Percentiles rank a stretch among this genome's conserved stretches.
These are phyloP conservation scores for Timema podura DNA, from an alignment of 2,888 invertebrate genomes.

Conservation along the genomic window DNA sequence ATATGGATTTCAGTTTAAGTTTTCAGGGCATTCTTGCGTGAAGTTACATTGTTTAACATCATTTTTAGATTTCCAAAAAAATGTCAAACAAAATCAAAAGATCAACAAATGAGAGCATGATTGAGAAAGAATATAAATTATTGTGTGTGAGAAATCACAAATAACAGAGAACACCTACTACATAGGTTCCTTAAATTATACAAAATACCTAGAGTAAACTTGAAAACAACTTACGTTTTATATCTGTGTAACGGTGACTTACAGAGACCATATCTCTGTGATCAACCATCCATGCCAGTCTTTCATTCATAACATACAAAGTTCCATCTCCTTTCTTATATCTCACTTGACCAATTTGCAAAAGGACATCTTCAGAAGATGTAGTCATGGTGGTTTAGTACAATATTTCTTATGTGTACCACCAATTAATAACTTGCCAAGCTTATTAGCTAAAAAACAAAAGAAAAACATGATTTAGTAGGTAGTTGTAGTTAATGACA, in stretches of 20 bases:
- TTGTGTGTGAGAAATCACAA: too few species aligned
- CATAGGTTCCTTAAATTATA: background rate
- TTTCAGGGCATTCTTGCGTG: too few species aligned
- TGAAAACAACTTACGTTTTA: constrained; percentile 67
- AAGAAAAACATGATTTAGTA: too few species aligned
- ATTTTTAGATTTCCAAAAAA: too few species aligned
- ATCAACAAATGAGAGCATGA: too few species aligned
- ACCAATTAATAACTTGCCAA: background rate
- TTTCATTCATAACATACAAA: constrained; percentile 91
- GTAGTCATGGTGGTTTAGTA: constrained; percentile 64
- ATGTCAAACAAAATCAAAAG: too few species aligned
- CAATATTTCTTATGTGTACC: background rate
- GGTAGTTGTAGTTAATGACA: too few species aligned
- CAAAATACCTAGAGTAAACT: background rate
- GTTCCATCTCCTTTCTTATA: constrained; percentile 96
- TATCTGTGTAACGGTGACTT: constrained; percentile 91
- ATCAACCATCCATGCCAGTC: constrained; percentile 95
- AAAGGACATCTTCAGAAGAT: constrained; percentile 90
- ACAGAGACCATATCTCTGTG: constrained; percentile 88
- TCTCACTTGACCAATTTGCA: constrained; percentile 87
- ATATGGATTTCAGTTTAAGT: too few species aligned
- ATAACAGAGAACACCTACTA: background rate
- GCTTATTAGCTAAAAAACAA: background rate
- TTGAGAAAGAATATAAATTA: too few species aligned
- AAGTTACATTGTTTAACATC: too few species aligned